Evolutionary conservation across 2,888 invertebrate species (phyloP).

Genomic region (Trichopoda pennipes): DNA sequence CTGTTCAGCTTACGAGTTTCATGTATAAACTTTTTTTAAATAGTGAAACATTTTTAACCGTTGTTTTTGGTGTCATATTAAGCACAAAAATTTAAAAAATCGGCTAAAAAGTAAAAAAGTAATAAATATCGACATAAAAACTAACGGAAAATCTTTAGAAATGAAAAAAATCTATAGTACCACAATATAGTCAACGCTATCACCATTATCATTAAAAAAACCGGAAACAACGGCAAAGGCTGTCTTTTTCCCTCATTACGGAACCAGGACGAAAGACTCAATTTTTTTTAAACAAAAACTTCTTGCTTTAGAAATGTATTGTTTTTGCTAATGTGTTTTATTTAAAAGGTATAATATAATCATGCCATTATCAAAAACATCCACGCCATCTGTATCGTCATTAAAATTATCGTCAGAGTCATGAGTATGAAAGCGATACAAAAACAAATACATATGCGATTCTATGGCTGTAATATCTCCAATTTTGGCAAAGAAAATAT

Average conservation of each 20-base stretch:
- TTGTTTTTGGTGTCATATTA: conserved; percentile 31
- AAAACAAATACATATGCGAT: conserved; percentile 9
- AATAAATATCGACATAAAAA: conserved; percentile 47
- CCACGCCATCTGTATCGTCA: conserved; percentile 26
- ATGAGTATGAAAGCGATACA: conserved; percentile 5
- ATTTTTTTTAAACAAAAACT: neutral
- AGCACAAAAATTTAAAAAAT: conserved; percentile 37
- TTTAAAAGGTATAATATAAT: conserved; percentile 6
- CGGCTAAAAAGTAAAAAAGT: conserved; percentile 8
- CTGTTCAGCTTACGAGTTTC: conserved; percentile 44
- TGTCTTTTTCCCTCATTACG: conserved; percentile 2
- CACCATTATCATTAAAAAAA: conserved; percentile 30
- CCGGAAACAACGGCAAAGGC: conserved; percentile 2
- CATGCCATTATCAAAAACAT: conserved; percentile 36
- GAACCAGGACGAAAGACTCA: neutral
- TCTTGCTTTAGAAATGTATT: neutral
- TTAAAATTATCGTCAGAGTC: neutral
- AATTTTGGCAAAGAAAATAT: neutral
- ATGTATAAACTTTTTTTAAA: conserved; percentile 32
- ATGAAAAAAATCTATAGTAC: conserved; percentile 23
- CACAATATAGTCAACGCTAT: conserved; percentile 51
- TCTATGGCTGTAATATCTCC: neutral
- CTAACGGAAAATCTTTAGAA: conserved; percentile 21
- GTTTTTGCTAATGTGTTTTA: too few species aligned
- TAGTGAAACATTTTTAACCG: conserved; percentile 32